A percentile compares a stretch with the other conserved stretches of the same genome.
These are phyloP conservation scores for Origma solitaria DNA, from an alignment of 2,113 vertebrate species.

Conservation along the genomic window DNA sequence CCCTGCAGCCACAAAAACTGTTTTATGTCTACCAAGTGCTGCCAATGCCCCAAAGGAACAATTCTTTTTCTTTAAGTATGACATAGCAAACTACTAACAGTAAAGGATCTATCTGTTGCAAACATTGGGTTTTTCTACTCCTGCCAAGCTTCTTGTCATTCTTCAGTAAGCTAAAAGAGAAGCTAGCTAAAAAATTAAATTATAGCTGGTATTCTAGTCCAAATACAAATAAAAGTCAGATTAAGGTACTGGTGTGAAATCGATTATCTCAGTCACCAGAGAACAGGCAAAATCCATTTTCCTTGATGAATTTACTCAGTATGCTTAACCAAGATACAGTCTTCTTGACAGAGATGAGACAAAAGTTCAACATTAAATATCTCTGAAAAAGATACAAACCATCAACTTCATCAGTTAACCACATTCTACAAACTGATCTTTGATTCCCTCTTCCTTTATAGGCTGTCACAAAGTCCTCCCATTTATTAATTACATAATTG, in stretches of 20 bases:
- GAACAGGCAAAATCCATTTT: not conserved
- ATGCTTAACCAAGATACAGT: not conserved
- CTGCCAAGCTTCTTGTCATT: not conserved
- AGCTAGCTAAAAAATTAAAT: not conserved
- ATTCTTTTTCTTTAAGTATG: not conserved
- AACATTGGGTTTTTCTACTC: not conserved
- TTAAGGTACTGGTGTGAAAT: not conserved
- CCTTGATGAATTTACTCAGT: not conserved
- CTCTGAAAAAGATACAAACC: not conserved
- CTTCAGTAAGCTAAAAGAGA: not conserved
- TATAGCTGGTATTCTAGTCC: not conserved
- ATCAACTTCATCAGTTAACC: not conserved
- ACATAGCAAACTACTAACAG: not conserved
- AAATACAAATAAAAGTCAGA: not conserved
- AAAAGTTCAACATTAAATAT: not conserved
- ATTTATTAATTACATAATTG: not conserved
- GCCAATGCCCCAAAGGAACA: not conserved
- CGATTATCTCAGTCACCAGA: not conserved
- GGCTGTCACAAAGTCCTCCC: not conserved
- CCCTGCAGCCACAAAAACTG: not conserved
- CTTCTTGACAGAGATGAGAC: not conserved
- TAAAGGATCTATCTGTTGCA: not conserved
- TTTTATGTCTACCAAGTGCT: not conserved
- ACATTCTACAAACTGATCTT: not conserved
- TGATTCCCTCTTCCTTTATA: not conserved